Conservation (phyloP, 2,113 vertebrate species). For the Trichechus manatus region DNA sequence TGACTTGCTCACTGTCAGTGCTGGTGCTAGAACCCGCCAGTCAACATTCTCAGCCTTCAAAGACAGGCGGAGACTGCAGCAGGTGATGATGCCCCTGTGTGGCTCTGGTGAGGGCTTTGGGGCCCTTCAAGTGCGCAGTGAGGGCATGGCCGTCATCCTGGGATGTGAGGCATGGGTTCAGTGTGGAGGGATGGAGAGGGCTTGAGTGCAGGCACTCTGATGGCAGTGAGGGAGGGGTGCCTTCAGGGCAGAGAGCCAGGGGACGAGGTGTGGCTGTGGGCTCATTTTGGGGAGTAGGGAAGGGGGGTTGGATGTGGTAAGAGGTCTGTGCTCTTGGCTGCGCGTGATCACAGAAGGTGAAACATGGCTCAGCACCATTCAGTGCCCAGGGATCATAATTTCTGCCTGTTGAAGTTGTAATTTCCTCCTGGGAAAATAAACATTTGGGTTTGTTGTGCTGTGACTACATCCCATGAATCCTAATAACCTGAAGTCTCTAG, state of each 20-base stretch:
- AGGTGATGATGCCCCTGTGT: background rate
- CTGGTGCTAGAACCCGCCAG: too few species aligned
- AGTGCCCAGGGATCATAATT: slow-evolving; percentile 73
- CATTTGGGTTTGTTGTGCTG: slow-evolving; percentile 78
- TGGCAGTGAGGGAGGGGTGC: too few species aligned
- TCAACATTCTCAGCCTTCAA: too few species aligned
- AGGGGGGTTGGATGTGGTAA: background rate
- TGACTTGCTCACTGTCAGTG: too few species aligned
- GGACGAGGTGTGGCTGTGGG: too few species aligned
- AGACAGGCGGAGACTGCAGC: too few species aligned
- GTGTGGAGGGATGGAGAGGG: background rate
- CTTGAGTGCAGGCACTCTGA: too few species aligned
- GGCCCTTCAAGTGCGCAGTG: too few species aligned
- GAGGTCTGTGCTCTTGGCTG: background rate
- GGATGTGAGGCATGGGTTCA: background rate
- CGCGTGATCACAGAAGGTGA: background rate
- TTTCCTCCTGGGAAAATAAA: slow-evolving; percentile 85
- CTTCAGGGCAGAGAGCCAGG: background rate
- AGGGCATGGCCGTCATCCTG: background rate
- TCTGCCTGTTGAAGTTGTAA: slow-evolving; percentile 82
- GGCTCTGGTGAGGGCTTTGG: background rate
- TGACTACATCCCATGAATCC: slow-evolving; percentile 36
- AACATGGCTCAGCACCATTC: slow-evolving; percentile 56
- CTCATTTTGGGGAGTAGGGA: background rate
- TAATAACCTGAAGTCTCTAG: background rate